These are phyloP conservation scores for Zaprionus capensis DNA, from an alignment of 1,140 invertebrate species.

Conservation along the genomic window DNA sequence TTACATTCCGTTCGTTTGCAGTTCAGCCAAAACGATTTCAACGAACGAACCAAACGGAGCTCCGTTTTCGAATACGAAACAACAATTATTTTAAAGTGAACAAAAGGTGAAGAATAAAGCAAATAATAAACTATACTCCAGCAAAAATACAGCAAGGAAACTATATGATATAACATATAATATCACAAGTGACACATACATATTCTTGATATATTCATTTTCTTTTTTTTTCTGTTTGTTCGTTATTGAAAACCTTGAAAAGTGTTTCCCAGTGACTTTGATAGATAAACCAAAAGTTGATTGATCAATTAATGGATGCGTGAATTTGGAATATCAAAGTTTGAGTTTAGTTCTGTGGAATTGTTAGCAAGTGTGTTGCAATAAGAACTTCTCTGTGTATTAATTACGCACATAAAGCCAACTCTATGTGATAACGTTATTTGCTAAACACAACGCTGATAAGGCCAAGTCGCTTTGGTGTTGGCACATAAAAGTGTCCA, in stretches of 20 bases:
- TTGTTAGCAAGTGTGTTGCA: neutral
- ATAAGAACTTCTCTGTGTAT: slow-evolving; percentile 6
- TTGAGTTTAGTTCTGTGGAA: neutral
- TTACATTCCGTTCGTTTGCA: slow-evolving; percentile 6
- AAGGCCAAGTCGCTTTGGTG: slow-evolving; percentile 49
- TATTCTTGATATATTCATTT: neutral
- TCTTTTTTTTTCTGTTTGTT: slow-evolving; percentile 21
- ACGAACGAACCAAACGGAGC: slow-evolving; percentile 69
- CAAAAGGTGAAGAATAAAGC: slow-evolving; percentile 31
- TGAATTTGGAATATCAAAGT: too few species aligned
- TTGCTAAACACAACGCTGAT: slow-evolving; percentile 70
- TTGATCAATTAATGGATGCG: too few species aligned
- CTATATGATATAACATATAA: neutral
- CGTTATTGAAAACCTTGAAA: slow-evolving; percentile 20
- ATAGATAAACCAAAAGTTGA: too few species aligned
- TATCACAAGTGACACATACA: neutral
- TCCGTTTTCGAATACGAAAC: slow-evolving; percentile 13
- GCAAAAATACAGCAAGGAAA: neutral
- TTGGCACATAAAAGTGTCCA: neutral
- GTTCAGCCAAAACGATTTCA: slow-evolving; percentile 66
- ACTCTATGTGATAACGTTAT: slow-evolving; percentile 65
- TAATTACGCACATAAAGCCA: slow-evolving; percentile 28
- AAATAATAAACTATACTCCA: too few species aligned
- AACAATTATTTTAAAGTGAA: slow-evolving; percentile 20
- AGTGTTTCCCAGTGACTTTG: neutral